Evolutionary conservation across 2,888 invertebrate genomes (phyloP), one percentile per base, ranked within the genome.

Genomic region (Sclerodermus sp.): DNA sequence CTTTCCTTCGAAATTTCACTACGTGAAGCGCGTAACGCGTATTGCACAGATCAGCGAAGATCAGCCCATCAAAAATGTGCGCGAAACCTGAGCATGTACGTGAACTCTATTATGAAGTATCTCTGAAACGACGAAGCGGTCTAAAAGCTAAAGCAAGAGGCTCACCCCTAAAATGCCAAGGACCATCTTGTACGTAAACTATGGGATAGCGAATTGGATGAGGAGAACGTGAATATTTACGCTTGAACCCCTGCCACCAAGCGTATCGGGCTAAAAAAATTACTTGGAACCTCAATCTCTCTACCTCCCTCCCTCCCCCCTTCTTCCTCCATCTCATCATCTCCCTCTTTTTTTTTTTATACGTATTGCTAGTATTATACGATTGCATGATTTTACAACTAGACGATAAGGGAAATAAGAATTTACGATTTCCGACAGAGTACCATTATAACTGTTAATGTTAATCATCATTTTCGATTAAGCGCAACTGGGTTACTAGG

Each of bases 261-360:
- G 69, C 62, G 64, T 73, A 73, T 68, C 76, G 74, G 62, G 76
- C 76, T 76, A 75, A 52, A 74, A 74, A 71, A 72, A 60, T 49
- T 23, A 5, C 8, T 23, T 23, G 23, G 4, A 5, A 5, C 8
- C 63, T 69, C 23, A 9, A 36, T 30, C 36, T 48, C 34, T 29
- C 23, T 23, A 18, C n/a, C n/a, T n/a, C n/a, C n/a, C n/a, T n/a
- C n/a, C n/a, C n/a, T n/a, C n/a, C n/a, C n/a, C n/a, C n/a, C n/a
- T n/a, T n/a, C n/a, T n/a, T n/a, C n/a, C n/a, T n/a, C n/a, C n/a
- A n/a, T n/a, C n/a, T n/a, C n/a, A 34, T 12, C 30, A 17, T 43
- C 30, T 32, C 17, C 8, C 18, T 43, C 10, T 43, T 43, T 30
- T 23, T 30, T 23, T 43, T 13, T 43, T n/a, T n/a, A 8, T 14